Evolutionary conservation across 2,797 vertebrate genomes (phyloP).

Genomic region (Poeciliopsis paucimaculata): DNA sequence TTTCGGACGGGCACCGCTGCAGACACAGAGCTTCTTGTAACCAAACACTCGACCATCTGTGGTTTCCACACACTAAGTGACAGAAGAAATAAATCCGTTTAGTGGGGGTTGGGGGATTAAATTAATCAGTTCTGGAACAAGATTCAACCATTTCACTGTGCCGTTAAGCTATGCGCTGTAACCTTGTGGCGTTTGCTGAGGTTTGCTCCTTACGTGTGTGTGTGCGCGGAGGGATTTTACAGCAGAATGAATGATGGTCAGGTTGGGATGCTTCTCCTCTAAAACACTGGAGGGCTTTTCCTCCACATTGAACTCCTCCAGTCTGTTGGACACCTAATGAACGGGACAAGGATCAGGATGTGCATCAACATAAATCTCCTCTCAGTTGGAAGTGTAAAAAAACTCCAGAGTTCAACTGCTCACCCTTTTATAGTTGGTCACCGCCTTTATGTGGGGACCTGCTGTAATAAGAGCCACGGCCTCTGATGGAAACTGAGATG

Average conservation of each 20-base stretch:
- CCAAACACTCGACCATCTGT: constrained; percentile 79
- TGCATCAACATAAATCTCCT: neutral
- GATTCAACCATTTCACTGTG: neutral
- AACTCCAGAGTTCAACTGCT: constrained; percentile 1
- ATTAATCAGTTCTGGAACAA: neutral
- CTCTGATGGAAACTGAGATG: constrained; percentile 84
- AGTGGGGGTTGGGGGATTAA: too few relatives aligned
- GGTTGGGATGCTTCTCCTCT: constrained; percentile 86
- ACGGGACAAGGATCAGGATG: neutral
- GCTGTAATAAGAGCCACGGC: constrained; percentile 88
- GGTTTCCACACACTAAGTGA: constrained; percentile 84
- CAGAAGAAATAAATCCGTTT: neutral
- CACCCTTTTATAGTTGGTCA: constrained; percentile 94
- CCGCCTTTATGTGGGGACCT: constrained; percentile 89
- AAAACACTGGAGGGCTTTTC: constrained; percentile 85
- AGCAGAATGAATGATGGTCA: constrained; percentile 88
- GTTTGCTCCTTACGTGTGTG: constrained; percentile 82
- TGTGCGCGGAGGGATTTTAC: constrained; percentile 83
- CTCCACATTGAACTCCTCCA: constrained; percentile 94
- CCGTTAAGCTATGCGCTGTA: neutral
- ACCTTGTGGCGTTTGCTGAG: constrained; percentile 13
- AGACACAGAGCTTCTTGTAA: constrained; percentile 92
- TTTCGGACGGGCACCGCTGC: constrained; percentile 90
- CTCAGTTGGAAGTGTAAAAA: too few relatives aligned
- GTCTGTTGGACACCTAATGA: constrained; percentile 86